Evolutionary conservation across 2,113 vertebrate species (phyloP).

Genomic region (Chlamydotis undulata): DNA sequence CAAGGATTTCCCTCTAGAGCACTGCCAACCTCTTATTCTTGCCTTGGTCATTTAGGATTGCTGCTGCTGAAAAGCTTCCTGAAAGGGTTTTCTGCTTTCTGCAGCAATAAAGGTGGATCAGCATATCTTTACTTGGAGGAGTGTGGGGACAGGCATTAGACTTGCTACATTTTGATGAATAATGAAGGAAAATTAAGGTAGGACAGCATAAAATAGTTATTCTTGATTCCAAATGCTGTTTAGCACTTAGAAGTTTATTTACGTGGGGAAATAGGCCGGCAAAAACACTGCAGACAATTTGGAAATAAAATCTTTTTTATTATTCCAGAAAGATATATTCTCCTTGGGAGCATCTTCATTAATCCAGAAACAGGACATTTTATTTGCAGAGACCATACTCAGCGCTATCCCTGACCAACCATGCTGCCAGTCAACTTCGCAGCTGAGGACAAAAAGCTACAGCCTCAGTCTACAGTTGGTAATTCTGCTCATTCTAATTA

Average conservation of each 20-base stretch:
- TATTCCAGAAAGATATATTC: neutral
- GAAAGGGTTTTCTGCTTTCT: neutral
- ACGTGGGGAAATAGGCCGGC: fast-evolving
- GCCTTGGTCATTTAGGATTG: neutral
- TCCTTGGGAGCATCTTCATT: neutral
- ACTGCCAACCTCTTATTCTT: neutral
- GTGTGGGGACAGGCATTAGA: neutral
- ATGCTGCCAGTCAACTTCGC: neutral
- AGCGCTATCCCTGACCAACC: fast-evolving
- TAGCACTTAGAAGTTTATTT: neutral
- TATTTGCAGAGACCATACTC: neutral
- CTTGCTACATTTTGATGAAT: neutral
- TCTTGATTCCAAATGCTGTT: neutral
- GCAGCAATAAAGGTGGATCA: neutral
- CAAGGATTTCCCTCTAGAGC: neutral
- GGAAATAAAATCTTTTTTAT: neutral
- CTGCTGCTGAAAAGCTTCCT: neutral
- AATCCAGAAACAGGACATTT: neutral
- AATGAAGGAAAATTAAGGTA: neutral
- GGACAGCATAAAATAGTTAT: neutral
- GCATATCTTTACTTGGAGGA: neutral
- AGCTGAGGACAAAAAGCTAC: neutral
- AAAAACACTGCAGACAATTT: neutral
- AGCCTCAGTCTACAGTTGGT: neutral
- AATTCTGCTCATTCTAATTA: neutral